Base-by-base conservation (phyloP, 2,113 vertebrate species). In the Hippocampus zosterae region DNA sequence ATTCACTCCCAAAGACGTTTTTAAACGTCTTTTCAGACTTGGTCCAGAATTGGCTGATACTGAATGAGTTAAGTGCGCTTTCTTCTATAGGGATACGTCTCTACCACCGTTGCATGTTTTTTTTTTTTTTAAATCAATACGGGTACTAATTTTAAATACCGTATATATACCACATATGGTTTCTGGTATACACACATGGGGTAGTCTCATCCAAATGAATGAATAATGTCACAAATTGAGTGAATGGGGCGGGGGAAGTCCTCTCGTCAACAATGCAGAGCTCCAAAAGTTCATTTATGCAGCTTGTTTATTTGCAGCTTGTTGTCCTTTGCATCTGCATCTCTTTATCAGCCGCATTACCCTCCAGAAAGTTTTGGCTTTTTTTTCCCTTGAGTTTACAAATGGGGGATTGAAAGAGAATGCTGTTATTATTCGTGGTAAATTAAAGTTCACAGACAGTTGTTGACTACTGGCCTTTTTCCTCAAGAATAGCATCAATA, bases 371-470 rank as follows among this genome's bases (percentile, higher is more conserved):
- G 23, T 15, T 62, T 29, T 27, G 25, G 25, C 2, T 33, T 33
- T 33, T 33, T 33, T 23, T 59, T 56, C 41, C 57, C 21, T 9
- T 13, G 13, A 23, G 13, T 69, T 69, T n/a, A 37, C 23, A 29
- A 68, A 69, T 57, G 46, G 64, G 42, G 41, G 12, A 65, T 57
- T 27, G 18, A 53, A 42, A 21, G 55, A 27, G 23, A 41, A 56
- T 40, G 33, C 25, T 6, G n/a, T 6, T 40, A 5, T 19, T 42
- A 25, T 56, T 21, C 16, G 46, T 66, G 68, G 74, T 55, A 84
- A 81, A 80, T 74, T 71, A 71, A 85, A 83, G 72, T 71, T 77
- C 67, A 75, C 42, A 46, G 65, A 52, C 29, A 65, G 50, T 55
- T 68, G 61, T 76, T 67, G 60, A 73, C 46, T 79, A 41, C 62